These are phyloP conservation scores for Agrotis segetum DNA, from an alignment of 2,888 invertebrate genomes.

Conservation along the genomic window DNA sequence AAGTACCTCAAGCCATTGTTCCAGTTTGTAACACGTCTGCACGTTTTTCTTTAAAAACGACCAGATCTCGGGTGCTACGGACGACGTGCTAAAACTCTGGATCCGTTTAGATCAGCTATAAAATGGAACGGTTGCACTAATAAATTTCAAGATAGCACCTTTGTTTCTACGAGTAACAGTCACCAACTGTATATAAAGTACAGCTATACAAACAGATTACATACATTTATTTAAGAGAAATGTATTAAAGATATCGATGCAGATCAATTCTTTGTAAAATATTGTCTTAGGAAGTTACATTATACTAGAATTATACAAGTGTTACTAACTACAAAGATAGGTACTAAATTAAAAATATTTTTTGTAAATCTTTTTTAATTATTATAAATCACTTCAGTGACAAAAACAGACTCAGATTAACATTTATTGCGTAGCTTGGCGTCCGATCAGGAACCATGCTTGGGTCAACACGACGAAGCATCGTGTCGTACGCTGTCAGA, in stretches of 20 bases:
- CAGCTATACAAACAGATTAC: background rate
- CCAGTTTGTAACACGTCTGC: conserved; percentile 22
- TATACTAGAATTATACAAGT: too few species aligned
- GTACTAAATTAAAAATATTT: too few species aligned
- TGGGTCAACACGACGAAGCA: too few species aligned
- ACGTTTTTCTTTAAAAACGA: conserved; percentile 38
- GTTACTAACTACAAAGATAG: too few species aligned
- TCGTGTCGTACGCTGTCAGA: too few species aligned
- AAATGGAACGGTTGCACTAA: conserved; percentile 51
- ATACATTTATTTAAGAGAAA: conserved; percentile 19
- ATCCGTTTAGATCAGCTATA: conserved; percentile 59
- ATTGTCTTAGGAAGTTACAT: too few species aligned
- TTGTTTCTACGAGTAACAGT: conserved; percentile 34
- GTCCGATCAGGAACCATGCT: too few species aligned
- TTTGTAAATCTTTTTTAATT: too few species aligned
- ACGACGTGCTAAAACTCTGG: conserved; percentile 42
- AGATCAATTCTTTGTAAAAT: too few species aligned
- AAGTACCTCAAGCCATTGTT: conserved; percentile 17
- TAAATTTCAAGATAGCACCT: conserved; percentile 61
- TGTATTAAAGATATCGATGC: background rate
- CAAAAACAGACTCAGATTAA: background rate
- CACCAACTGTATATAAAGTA: conserved; percentile 9
- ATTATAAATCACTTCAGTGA: background rate
- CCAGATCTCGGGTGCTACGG: conserved; percentile 28
- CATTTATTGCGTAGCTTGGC: too few species aligned